A percentile compares a stretch with the other conserved stretches of the same genome.
Conservation (phyloP, 2,888 invertebrate genomes). For the Cryptus viduatorius region DNA sequence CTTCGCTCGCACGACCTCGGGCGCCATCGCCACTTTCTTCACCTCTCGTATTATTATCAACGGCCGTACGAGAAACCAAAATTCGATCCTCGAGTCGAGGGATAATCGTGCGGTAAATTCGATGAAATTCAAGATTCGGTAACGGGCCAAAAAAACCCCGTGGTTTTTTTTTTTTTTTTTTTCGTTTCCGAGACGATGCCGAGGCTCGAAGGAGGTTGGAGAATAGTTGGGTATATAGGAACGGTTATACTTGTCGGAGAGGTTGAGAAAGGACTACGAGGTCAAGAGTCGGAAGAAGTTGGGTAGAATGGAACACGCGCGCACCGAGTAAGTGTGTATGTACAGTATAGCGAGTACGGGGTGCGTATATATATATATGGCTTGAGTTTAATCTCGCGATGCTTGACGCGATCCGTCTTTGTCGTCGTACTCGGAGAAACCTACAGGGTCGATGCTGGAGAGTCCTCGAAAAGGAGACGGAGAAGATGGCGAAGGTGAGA, state of each 20-base stretch:
- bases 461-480: constrained; percentile 7
- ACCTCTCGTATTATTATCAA: neutral
- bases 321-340: neutral
- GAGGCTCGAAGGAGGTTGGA: neutral
- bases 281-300: constrained; percentile 14
- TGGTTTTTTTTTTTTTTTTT: neutral
- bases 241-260: constrained; percentile 5
- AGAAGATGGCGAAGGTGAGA: constrained; percentile 2
- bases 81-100: constrained; percentile 19
- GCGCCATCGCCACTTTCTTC: neutral
- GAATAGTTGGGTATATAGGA: neutral
- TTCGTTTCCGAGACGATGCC: neutral
- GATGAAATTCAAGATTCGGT: constrained; percentile 36
- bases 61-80: neutral
- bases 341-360: constrained; percentile 18
- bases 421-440: constrained; percentile 41
- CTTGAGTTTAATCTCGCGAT: constrained; percentile 66
- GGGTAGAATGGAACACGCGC: neutral
- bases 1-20: neutral
- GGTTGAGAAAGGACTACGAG: constrained; percentile 11
- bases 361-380: constrained; percentile 1
- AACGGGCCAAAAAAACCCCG: neutral
- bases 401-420: constrained; percentile 71
- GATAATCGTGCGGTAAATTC: constrained; percentile 36
- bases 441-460: neutral